Conservation (phyloP, 2,888 invertebrate genomes). For the Apamea sordens region DNA sequence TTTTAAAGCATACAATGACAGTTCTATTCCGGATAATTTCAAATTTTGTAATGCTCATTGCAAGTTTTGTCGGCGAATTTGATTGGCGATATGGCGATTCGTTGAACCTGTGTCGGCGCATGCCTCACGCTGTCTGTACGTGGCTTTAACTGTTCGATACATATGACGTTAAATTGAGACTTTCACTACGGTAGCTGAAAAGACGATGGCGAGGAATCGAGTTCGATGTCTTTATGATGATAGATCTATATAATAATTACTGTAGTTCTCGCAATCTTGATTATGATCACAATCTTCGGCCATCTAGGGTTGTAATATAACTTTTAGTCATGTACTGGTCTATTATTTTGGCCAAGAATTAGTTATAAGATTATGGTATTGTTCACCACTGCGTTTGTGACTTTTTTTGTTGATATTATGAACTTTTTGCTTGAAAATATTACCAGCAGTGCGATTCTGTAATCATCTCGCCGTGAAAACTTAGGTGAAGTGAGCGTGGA, state of each 20-base stretch:
- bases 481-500: too few species aligned
- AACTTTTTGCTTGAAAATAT: background rate
- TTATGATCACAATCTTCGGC: background rate
- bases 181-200: conserved; percentile 54
- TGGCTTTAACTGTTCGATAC: conserved; percentile 6
- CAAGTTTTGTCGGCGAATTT: background rate
- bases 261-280: background rate
- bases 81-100: background rate
- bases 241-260: conserved; percentile 17
- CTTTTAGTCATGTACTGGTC: background rate
- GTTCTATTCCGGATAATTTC: background rate
- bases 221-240: conserved; percentile 27
- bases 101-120: background rate
- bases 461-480: too few species aligned
- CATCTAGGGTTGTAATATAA: background rate
- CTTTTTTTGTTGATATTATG: background rate
- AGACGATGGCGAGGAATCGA: background rate
- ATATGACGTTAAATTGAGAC: conserved; percentile 39
- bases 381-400: too few species aligned
- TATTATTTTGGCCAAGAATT: background rate
- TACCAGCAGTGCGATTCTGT: background rate
- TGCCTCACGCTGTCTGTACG: background rate
- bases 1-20: too few species aligned
- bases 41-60: background rate
- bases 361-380: background rate